phyloP scores from a whole-genome alignment of 2,113 vertebrate genomes.

The Pagrus major region DNA sequence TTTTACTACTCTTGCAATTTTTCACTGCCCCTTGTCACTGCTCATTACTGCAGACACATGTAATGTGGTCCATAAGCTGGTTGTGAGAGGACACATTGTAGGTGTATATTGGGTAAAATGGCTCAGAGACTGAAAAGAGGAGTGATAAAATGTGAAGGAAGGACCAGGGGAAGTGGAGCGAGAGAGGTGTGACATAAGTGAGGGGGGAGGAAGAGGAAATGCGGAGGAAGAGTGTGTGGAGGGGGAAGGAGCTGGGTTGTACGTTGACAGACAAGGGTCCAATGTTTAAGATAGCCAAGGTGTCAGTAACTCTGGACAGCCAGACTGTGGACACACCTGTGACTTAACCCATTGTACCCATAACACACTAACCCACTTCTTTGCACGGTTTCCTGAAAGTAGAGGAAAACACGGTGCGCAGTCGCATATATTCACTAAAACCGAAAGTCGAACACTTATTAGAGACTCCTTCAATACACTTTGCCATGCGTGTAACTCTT shows the following conservation, averaged over 20 bases:
- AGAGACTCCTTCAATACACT: background rate
- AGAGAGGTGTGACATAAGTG: background rate
- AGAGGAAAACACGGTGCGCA: background rate
- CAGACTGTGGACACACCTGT: constrained; percentile 56
- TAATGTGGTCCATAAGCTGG: background rate
- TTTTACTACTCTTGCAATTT: background rate
- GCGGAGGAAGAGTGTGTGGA: constrained; percentile 25
- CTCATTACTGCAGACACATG: background rate
- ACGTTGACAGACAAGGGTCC: constrained; percentile 43
- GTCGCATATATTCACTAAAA: background rate
- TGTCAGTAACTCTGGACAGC: constrained; percentile 65
- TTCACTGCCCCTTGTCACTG: background rate
- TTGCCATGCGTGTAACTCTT: too few species aligned
- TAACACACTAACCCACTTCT: background rate
- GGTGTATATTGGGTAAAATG: background rate
- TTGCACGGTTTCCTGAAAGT: constrained; percentile 9
- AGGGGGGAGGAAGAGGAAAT: constrained; percentile 52
- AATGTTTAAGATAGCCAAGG: constrained; percentile 69
- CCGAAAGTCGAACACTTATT: background rate
- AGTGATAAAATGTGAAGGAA: background rate
- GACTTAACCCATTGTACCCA: background rate
- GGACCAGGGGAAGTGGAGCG: constrained; percentile 16
- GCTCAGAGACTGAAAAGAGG: background rate
- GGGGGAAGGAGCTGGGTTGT: constrained; percentile 6
- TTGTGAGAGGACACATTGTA: background rate